Base-by-base conservation (phyloP, 1,140 invertebrate genomes). In the Pararge aegeria region DNA sequence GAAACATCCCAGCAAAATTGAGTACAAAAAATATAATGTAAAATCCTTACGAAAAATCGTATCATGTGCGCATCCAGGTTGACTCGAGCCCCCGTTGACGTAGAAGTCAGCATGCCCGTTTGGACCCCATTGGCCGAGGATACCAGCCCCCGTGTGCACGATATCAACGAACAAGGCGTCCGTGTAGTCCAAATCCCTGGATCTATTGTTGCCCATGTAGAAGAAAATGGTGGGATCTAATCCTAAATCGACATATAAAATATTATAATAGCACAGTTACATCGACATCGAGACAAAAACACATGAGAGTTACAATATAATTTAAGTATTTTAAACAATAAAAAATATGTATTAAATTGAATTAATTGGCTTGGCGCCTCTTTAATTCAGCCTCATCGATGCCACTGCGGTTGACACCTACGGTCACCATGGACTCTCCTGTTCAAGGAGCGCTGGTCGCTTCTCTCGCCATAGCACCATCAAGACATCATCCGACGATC, bases 101-200 rank as follows among this genome's bases (percentile, higher is more conserved):
- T 97, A 97, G 84, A 97, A 97, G 80, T 97, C 96, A 7, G 95
- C 95, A 78, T 97, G 96, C 0, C 96, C 96, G 68, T 94, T 96
- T 0, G 95, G 95, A 1, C 95, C 95, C 95, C 95, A 96, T 74
- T 96, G 95, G 0, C 95, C 95, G 13, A 96, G 89, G 49, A 96
- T 95, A 0, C 95, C 95, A 0, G 95, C 96, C 27, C 96, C 96
- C 0, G 97, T 97, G 78, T 98, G 97, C 46, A 98, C 92, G 18
- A 97, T 93, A 83, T 97, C 96, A 16, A 97, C 96, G 81, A 97
- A 97, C 64, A 94, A 90, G 0, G 96, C 96, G 82, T 98, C 97
- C 0, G 93, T 92, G 38, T 93, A 91, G 84, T 98, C 97, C 66
- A 98, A 88, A 69, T 97, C 96, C 37, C 94, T 92, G 12, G 95